Conservation (phyloP, 1,140 invertebrate species). For the Penaeus vannamei region DNA sequence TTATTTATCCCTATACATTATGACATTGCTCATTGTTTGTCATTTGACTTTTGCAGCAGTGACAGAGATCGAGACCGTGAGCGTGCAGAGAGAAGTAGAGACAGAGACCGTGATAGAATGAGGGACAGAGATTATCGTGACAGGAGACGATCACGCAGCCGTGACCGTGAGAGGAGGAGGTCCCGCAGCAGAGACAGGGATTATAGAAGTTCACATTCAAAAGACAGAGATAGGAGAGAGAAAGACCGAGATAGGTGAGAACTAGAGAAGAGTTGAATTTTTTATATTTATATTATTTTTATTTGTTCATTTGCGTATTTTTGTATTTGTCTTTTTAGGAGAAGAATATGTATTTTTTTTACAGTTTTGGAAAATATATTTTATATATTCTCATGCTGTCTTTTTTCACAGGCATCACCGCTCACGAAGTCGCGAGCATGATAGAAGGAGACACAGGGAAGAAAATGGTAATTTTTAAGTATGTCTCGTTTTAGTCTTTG, state of each 20-base stretch:
- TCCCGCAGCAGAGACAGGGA: slow-evolving; percentile 25
- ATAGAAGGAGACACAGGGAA: slow-evolving; percentile 62
- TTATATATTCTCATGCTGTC: background rate
- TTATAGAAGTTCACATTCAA: slow-evolving; percentile 35
- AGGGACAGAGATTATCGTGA: slow-evolving; percentile 56
- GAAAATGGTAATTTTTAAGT: slow-evolving; percentile 57
- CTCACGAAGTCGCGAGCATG: slow-evolving; percentile 49
- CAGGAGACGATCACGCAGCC: slow-evolving; percentile 41
- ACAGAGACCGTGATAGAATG: slow-evolving; percentile 46
- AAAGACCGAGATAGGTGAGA: slow-evolving; percentile 52
- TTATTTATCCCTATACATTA: background rate
- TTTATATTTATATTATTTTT: background rate
- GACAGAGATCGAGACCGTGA: slow-evolving; percentile 50
- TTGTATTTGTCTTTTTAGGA: background rate
- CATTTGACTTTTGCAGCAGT: background rate
- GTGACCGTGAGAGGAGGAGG: slow-evolving; percentile 38
- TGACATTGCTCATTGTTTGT: background rate
- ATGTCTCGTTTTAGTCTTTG: slow-evolving; percentile 2
- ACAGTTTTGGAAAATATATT: background rate
- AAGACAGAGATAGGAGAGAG: slow-evolving; percentile 46
- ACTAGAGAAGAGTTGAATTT: background rate
- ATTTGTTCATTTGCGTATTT: background rate
- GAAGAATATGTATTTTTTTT: too few relatives aligned
- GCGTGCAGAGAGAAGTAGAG: slow-evolving; percentile 49
- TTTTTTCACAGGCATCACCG: slow-evolving; percentile 49